phyloP scores from a whole-genome alignment of 2,888 invertebrate genomes.

The Cryptus viduatorius region DNA sequence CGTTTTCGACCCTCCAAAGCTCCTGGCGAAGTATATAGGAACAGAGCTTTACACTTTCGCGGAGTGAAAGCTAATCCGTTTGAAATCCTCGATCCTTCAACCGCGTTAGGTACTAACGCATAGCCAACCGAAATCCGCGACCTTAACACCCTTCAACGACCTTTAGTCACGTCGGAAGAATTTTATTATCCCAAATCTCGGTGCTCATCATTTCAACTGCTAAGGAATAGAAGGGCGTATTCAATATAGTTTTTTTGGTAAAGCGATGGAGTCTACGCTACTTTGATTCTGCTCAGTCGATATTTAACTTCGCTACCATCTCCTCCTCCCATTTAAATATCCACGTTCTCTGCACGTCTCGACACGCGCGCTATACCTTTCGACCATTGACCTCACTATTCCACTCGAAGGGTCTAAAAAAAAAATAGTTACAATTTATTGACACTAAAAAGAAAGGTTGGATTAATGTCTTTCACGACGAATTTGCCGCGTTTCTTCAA shows the following conservation, averaged over 20 bases:
- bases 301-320: no score
- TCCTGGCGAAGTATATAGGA: constrained; percentile 19
- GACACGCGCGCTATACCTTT: neutral
- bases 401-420: neutral
- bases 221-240: neutral
- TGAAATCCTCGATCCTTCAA: constrained; percentile 49
- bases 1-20: constrained; percentile 14
- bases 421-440: neutral
- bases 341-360: neutral
- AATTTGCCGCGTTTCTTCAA: constrained; percentile 11
- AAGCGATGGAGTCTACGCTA: neutral
- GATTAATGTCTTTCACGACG: neutral
- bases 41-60: constrained; percentile 64
- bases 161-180: constrained; percentile 23
- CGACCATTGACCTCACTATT: neutral
- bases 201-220: neutral
- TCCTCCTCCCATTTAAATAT: neutral
- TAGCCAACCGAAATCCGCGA: neutral
- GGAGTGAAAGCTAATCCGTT: constrained; percentile 62
- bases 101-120: constrained; percentile 18
- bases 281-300: neutral
- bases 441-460: neutral
- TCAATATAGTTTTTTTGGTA: neutral
- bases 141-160: constrained; percentile 25
- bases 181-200: constrained; percentile 36